Evolutionary conservation across 2,888 invertebrate genomes (phyloP).

Genomic region (Physocephala rufipes): DNA sequence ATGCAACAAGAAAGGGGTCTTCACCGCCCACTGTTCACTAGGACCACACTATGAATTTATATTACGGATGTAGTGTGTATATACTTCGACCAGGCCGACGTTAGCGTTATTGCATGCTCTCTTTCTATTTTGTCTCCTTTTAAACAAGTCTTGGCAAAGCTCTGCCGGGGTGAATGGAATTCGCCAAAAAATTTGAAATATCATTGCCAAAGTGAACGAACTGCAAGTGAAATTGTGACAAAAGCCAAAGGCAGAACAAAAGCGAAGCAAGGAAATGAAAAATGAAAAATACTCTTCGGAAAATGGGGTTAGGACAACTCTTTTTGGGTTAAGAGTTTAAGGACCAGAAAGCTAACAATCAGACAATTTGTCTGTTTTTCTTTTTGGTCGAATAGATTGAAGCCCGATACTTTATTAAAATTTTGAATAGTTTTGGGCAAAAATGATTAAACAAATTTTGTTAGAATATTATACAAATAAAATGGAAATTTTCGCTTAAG

Average conservation of each 20-base stretch:
- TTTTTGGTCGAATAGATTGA: neutral
- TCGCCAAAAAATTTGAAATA: constrained; percentile 25
- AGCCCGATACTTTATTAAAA: too few species aligned
- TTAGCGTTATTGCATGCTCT: neutral
- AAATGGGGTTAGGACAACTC: neutral
- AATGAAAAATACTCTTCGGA: neutral
- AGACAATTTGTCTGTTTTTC: neutral
- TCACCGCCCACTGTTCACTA: too few species aligned
- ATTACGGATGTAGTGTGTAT: neutral
- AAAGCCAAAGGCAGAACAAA: constrained; percentile 14
- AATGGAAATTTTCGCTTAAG: too few species aligned
- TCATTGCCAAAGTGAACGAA: constrained; percentile 22
- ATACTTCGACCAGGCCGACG: neutral
- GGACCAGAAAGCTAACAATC: neutral
- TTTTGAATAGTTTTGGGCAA: too few species aligned
- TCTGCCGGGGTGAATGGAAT: constrained; percentile 1
- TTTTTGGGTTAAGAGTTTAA: too few species aligned
- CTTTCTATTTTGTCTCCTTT: too few species aligned
- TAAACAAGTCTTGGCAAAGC: neutral
- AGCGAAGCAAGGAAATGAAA: neutral
- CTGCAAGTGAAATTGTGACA: constrained; percentile 22
- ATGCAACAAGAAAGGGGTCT: too few species aligned
- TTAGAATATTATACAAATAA: neutral
- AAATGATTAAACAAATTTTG: neutral
- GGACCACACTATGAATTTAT: too few species aligned